Conservation (phyloP, 2,797 vertebrate species). For the Luscinia luscinia region DNA sequence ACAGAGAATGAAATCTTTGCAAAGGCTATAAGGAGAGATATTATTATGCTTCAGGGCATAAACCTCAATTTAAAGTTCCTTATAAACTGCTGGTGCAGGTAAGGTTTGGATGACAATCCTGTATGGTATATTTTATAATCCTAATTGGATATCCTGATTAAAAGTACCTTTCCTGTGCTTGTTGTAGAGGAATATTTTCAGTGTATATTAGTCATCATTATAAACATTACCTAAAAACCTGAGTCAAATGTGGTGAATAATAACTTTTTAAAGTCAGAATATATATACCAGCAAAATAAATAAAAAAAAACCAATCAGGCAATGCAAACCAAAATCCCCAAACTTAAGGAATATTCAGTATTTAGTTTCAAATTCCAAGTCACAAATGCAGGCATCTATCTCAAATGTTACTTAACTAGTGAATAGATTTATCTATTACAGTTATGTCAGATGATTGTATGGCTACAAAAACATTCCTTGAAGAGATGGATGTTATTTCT, state of each 20-base stretch:
- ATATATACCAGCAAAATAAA: background rate
- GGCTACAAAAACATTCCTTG: conserved; percentile 1
- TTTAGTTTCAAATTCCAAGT: background rate
- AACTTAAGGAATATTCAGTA: background rate
- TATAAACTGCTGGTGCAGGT: background rate
- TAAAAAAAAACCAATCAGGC: background rate
- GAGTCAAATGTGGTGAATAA: background rate
- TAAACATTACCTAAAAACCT: background rate
- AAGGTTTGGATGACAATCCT: background rate
- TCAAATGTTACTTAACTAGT: background rate
- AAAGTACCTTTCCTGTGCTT: background rate
- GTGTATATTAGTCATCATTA: background rate
- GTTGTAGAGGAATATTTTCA: background rate
- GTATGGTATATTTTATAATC: background rate
- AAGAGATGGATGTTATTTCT: background rate
- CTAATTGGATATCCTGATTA: background rate
- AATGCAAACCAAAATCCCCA: background rate
- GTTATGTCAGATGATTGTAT: background rate
- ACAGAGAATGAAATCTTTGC: background rate
- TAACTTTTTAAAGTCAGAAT: background rate
- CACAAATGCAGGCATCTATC: background rate
- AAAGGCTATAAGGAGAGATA: background rate
- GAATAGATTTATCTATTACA: conserved; percentile 9
- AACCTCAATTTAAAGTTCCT: background rate
- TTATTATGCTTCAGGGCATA: background rate